Evolutionary conservation across 2,113 vertebrate species (phyloP).

Genomic region (Aspidoscelis tigris): DNA sequence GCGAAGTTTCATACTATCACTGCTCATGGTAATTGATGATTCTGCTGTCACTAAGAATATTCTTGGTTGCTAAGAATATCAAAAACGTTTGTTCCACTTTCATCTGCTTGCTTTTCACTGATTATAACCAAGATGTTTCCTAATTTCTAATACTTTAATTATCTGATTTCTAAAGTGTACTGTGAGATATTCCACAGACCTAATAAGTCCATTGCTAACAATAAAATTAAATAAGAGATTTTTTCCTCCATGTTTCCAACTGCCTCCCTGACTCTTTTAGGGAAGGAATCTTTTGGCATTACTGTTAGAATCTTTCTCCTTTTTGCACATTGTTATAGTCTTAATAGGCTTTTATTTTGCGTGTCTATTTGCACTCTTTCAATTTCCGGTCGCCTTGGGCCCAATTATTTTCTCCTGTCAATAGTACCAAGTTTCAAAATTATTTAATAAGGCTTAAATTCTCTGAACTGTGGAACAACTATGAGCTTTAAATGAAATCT

Average conservation of each 20-base stretch:
- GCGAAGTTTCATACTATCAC: conserved; percentile 13
- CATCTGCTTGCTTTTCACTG: conserved; percentile 38
- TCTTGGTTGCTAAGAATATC: background rate
- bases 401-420: conserved; percentile 36
- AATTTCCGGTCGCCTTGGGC: conserved; percentile 34
- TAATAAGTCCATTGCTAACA: conserved; percentile 33
- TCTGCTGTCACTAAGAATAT: conserved; percentile 30
- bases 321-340: conserved; percentile 22
- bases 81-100: conserved; percentile 30
- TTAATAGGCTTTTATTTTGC: conserved; percentile 57
- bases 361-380: conserved; percentile 32
- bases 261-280: conserved; percentile 19
- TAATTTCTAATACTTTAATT: conserved; percentile 29
- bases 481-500: conserved; percentile 32
- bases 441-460: conserved; percentile 50
- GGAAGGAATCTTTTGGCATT: conserved; percentile 37
- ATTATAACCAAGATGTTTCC: background rate
- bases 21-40: conserved; percentile 28
- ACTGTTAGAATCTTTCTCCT: conserved; percentile 27
- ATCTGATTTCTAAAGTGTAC: conserved; percentile 6
- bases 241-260: conserved; percentile 1
- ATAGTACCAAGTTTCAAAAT: conserved; percentile 48
- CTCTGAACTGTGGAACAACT: conserved; percentile 33
- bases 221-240: background rate
- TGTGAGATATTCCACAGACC: background rate